These are phyloP conservation scores for Cantharis flavilabris DNA, from an alignment of 2,888 invertebrate species.

Conservation along the genomic window DNA sequence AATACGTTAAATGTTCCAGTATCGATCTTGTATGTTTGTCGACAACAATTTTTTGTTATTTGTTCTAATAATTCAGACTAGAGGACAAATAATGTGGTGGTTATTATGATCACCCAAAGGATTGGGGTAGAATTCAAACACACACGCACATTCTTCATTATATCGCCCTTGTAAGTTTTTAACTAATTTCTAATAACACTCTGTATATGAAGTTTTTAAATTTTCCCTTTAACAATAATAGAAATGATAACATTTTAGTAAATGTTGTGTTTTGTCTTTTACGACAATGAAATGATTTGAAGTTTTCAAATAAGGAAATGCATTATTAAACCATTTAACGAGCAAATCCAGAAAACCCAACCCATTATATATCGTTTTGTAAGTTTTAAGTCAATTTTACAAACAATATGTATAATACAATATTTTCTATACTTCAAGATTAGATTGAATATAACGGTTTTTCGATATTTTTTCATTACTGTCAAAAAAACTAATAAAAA, in stretches of 20 bases:
- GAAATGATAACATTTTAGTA: not conserved
- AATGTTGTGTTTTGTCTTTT: not conserved
- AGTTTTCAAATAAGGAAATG: not conserved
- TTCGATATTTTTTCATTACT: too few relatives aligned
- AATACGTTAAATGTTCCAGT: too few relatives aligned
- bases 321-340: not conserved
- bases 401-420: not conserved
- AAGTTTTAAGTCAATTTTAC: not conserved
- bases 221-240: not conserved
- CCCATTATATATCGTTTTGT: not conserved
- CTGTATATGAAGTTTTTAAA: too few relatives aligned
- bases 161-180: too few relatives aligned
- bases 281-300: not conserved
- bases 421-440: not conserved
- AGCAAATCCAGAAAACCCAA: not conserved
- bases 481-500: too few relatives aligned
- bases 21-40: too few relatives aligned
- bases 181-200: too few relatives aligned
- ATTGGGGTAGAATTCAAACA: too few relatives aligned
- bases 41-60: too few relatives aligned
- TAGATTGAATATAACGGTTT: not conserved
- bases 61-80: not conserved
- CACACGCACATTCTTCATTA: too few relatives aligned
- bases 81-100: not conserved
- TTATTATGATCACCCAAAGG: not conserved